phyloP scores from a whole-genome alignment of 2,797 vertebrate species.

The Adelosebastes latens region DNA sequence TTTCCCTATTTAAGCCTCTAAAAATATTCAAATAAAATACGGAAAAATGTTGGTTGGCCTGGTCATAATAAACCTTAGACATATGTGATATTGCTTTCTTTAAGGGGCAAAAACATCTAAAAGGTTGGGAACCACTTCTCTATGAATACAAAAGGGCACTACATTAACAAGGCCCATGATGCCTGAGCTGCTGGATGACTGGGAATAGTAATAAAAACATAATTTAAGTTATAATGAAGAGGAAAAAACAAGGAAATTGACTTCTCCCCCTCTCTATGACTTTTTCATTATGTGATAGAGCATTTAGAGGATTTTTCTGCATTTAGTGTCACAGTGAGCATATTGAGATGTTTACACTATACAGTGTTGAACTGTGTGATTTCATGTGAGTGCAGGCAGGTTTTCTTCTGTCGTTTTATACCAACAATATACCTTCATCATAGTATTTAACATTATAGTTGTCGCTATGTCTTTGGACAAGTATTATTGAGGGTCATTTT shows the following conservation, averaged over 20 bases:
- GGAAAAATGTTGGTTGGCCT: background rate
- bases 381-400: background rate
- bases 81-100: background rate
- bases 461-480: too few relatives aligned
- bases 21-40: background rate
- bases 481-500: too few relatives aligned
- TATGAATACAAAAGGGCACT: too few relatives aligned
- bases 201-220: background rate
- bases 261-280: background rate
- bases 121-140: too few relatives aligned
- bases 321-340: rapidly evolving
- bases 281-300: background rate
- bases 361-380: too few relatives aligned
- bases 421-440: background rate
- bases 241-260: background rate
- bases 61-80: background rate
- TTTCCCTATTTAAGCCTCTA: background rate
- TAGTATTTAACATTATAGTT: background rate
- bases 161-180: too few relatives aligned
- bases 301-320: background rate
- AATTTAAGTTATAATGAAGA: background rate
- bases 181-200: background rate
- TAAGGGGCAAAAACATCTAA: too few relatives aligned
- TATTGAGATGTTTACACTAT: background rate
- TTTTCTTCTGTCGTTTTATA: background rate